A percentile compares a stretch with the other conserved stretches of the same genome.
Evolutionary conservation across 2,113 vertebrate genomes (phyloP).

Genomic region (Pomatorhinus ruficollis): DNA sequence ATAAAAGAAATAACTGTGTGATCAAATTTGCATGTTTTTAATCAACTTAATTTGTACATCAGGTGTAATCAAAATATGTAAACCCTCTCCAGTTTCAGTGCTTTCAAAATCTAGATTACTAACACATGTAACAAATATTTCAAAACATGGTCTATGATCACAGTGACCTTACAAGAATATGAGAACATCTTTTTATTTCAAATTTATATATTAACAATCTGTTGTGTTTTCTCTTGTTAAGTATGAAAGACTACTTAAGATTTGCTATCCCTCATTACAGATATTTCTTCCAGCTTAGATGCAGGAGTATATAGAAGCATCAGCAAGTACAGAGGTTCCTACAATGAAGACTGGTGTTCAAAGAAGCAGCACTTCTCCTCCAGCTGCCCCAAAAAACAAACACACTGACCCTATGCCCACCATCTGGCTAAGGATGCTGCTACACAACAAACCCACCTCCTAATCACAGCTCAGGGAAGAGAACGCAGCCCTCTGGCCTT

Average conservation of each 20-base stretch:
- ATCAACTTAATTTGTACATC: background rate
- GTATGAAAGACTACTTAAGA: background rate
- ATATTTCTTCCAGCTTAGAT: background rate
- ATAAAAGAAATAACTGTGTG: background rate
- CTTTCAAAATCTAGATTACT: background rate
- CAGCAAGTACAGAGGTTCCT: background rate
- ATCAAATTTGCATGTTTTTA: background rate
- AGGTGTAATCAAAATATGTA: background rate
- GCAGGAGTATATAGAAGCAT: background rate
- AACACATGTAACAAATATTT: background rate
- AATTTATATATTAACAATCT: background rate
- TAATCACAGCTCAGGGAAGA: background rate
- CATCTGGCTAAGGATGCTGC: background rate
- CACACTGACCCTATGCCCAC: background rate
- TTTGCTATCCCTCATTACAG: background rate
- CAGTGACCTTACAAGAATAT: background rate
- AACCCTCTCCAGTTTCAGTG: background rate
- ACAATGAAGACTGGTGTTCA: background rate
- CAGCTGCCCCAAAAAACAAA: background rate
- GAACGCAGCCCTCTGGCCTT: background rate
- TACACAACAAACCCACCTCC: background rate
- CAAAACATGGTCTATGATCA: background rate
- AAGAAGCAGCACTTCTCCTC: background rate
- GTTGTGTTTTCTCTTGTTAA: background rate
- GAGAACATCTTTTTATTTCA: background rate